phyloP scores from a whole-genome alignment of 2,797 vertebrate genomes.

The Sylvilagus floridanus region DNA sequence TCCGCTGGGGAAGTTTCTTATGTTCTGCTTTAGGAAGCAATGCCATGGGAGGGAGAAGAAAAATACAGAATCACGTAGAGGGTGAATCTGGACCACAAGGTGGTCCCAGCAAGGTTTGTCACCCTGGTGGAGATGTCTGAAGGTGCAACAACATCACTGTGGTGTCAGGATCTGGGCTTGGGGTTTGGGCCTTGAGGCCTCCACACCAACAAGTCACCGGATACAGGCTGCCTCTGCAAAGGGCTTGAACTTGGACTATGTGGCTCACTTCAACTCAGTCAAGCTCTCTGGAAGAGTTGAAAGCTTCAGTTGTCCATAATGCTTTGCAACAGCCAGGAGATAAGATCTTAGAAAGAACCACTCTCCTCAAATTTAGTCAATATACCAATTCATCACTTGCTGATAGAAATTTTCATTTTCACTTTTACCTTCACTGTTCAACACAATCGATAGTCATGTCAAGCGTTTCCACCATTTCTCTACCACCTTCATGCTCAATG shows the following conservation, averaged over 20 bases:
- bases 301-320: not conserved
- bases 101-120: not conserved
- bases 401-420: not conserved
- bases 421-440: not conserved
- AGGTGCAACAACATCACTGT: not conserved
- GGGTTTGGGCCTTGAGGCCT: not conserved
- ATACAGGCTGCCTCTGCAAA: not conserved
- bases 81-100: not conserved
- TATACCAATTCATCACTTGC: not conserved
- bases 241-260: not conserved
- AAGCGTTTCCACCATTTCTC: not conserved
- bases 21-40: not conserved
- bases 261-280: not conserved
- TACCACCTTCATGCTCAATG: not conserved
- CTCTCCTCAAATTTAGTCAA: not conserved
- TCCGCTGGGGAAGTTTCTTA: not conserved
- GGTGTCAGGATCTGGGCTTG: not conserved
- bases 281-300: not conserved
- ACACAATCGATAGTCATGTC: not conserved
- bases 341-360: not conserved
- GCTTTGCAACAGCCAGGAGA: not conserved
- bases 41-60: not conserved
- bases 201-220: not conserved
- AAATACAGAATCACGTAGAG: not conserved
- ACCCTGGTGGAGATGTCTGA: not conserved